A percentile compares a stretch with the other conserved stretches of the same genome.
Conservation (phyloP, 2,888 invertebrate genomes). For the Acrobasis suavella region DNA sequence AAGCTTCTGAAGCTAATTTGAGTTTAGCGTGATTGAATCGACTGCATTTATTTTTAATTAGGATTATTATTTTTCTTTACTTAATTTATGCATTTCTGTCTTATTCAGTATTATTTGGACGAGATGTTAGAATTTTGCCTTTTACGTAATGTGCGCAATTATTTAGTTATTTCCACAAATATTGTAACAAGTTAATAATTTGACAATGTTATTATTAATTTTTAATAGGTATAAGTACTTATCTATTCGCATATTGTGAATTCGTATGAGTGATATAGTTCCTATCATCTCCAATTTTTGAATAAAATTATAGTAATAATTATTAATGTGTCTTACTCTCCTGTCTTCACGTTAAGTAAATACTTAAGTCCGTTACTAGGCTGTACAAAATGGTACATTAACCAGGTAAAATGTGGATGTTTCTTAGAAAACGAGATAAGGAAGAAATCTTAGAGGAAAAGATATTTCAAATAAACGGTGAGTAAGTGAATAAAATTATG, state of each 20-base stretch:
- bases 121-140: no score
- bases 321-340: conserved; percentile 35
- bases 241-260: conserved; percentile 15
- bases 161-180: no score
- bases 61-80: conserved; percentile 22
- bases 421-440: no score
- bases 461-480: no score
- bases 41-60: conserved; percentile 42
- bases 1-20: conserved; percentile 21
- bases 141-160: no score
- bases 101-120: conserved; percentile 36
- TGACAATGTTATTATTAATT: conserved; percentile 12
- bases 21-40: conserved; percentile 36
- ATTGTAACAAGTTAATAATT: no score
- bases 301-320: conserved; percentile 34
- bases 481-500: no score
- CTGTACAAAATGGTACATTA: no score
- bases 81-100: conserved; percentile 21
- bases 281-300: conserved; percentile 40
- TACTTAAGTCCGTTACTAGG: no score
- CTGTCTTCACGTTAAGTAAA: not conserved
- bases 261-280: conserved; percentile 37
- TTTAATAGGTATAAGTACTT: conserved; percentile 7
- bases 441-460: no score
- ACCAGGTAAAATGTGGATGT: no score